A percentile compares a stretch with the other conserved stretches of the same genome.
Evolutionary conservation across 2,113 vertebrate species (phyloP).

Genomic region (Caracal caracal): DNA sequence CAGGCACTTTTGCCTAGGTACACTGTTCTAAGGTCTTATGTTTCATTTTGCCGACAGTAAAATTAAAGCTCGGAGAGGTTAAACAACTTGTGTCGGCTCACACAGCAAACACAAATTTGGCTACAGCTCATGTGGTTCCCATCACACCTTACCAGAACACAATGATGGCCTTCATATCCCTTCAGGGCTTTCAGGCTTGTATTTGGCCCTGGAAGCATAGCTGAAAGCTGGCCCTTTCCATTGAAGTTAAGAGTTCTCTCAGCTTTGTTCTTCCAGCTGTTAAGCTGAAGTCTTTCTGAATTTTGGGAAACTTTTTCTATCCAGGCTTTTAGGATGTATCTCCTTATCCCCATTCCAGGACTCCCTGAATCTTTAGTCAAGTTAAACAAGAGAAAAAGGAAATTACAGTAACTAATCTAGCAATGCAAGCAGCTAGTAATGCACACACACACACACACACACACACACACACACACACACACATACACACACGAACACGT

Average conservation of each 20-base stretch:
- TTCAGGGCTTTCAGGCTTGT: neutral
- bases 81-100: neutral
- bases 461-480: neutral
- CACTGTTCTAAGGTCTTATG: neutral
- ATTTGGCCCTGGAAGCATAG: neutral
- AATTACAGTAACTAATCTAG: neutral
- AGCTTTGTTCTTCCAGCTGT: neutral
- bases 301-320: neutral
- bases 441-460: accelerated
- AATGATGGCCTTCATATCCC: too few species aligned
- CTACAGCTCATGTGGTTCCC: neutral
- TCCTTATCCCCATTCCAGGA: neutral
- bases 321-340: neutral
- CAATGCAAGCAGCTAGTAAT: neutral
- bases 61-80: neutral
- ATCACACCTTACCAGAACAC: neutral
- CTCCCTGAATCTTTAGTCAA: neutral
- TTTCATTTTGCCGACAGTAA: neutral
- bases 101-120: neutral
- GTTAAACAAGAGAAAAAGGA: neutral
- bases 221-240: neutral
- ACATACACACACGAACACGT: neutral
- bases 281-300: neutral
- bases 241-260: neutral
- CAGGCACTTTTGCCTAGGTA: neutral